Percentiles rank a stretch among this genome's conserved stretches.
These are phyloP conservation scores for Acipenser ruthenus DNA, from an alignment of 2,797 vertebrate genomes.

Conservation along the genomic window DNA sequence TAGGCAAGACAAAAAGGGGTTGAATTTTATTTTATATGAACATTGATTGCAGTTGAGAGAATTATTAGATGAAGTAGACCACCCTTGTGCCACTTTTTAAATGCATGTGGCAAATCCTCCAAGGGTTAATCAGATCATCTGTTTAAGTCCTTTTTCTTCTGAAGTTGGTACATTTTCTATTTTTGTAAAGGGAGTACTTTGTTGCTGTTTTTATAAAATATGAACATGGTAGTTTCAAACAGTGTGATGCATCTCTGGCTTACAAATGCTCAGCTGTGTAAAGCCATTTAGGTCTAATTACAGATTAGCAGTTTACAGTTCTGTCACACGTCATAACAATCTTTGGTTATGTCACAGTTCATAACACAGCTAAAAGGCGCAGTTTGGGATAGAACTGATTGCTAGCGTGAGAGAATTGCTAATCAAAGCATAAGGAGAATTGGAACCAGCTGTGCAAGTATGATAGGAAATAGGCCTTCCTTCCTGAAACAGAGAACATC, in stretches of 20 bases:
- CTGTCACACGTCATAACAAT: conserved; percentile 14
- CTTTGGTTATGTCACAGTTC: conserved; percentile 36
- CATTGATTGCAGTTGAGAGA: no score
- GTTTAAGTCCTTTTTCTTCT: no score
- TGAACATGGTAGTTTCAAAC: no score
- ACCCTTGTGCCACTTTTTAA: no score
- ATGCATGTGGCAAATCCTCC: no score
- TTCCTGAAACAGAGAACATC: conserved; percentile 38
- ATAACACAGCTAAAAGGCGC: conserved; percentile 33
- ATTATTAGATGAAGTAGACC: no score
- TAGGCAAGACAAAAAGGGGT: no score
- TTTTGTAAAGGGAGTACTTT: no score
- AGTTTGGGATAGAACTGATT: conserved; percentile 46
- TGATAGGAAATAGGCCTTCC: conserved; percentile 51
- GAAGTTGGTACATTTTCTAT: no score
- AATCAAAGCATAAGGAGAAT: conserved; percentile 46
- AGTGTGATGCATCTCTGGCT: background rate
- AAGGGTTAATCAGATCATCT: no score
- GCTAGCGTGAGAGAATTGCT: conserved; percentile 46
- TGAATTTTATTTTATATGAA: no score
- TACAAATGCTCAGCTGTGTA: background rate
- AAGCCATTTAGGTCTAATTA: conserved; percentile 3
- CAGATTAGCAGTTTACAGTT: conserved; percentile 1
- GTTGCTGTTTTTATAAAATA: no score
- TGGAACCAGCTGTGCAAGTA: conserved; percentile 53